phyloP scores from a whole-genome alignment of 1,140 invertebrate genomes.

The Drosophila quadrilineata region DNA sequence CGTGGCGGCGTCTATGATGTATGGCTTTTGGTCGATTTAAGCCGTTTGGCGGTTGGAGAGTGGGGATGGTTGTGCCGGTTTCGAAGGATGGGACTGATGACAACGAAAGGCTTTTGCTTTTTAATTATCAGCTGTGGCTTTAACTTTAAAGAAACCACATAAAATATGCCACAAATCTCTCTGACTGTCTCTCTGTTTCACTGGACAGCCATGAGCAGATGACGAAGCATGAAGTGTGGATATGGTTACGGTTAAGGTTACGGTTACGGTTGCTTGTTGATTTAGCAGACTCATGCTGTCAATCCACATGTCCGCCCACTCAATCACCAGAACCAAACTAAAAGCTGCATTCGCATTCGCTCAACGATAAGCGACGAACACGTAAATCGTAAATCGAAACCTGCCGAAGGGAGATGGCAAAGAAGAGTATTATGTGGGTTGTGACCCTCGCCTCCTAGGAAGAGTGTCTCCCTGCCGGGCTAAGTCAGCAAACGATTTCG shows the following conservation, averaged over 20 bases:
- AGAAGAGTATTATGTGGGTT: no score
- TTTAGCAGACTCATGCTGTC: constrained; percentile 78
- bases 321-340: constrained; percentile 72
- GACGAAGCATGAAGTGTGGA: no score
- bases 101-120: constrained; percentile 60
- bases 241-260: no score
- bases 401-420: constrained; percentile 5
- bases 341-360: constrained; percentile 64
- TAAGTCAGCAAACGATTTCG: constrained; percentile 59
- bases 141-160: constrained; percentile 28
- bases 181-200: no score
- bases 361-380: constrained; percentile 70
- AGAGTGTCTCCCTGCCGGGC: constrained; percentile 15
- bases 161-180: constrained; percentile 12
- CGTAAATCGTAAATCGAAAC: constrained; percentile 31
- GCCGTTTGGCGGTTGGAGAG: no score
- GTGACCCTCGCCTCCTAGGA: background rate
- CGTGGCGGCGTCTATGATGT: constrained; percentile 65
- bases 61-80: background rate
- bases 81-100: constrained; percentile 41
- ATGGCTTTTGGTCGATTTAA: constrained; percentile 68
- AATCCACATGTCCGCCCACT: constrained; percentile 80
- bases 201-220: no score
- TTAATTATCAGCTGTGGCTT: constrained; percentile 60
- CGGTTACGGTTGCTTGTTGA: constrained; percentile 59